Evolutionary conservation across 2,113 vertebrate species (phyloP).

Genomic region (Sylvia atricapilla): DNA sequence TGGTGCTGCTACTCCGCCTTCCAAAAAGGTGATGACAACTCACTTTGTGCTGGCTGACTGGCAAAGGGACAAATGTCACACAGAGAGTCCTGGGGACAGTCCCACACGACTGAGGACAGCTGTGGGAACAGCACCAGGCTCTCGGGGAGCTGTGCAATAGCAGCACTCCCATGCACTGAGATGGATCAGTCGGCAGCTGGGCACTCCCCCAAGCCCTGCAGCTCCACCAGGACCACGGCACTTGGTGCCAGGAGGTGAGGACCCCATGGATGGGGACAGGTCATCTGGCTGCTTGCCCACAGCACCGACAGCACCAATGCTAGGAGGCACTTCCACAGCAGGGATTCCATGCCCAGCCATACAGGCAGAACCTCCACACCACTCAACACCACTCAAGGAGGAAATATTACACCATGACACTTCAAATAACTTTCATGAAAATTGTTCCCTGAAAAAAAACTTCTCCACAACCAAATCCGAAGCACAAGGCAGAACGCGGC

Average conservation of each 20-base stretch:
- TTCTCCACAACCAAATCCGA: background rate
- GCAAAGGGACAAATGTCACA: background rate
- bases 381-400: accelerated
- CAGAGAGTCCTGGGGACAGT: background rate
- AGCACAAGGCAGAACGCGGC: accelerated
- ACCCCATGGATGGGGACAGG: background rate
- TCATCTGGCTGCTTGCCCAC: accelerated
- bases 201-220: background rate
- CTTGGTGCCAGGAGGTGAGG: background rate
- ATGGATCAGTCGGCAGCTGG: accelerated
- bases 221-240: accelerated
- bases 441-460: background rate
- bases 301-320: accelerated
- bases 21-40: background rate
- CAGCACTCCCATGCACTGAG: background rate
- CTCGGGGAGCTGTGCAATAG: background rate
- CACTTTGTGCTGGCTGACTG: background rate
- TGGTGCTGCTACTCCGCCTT: background rate
- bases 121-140: background rate
- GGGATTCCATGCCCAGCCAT: background rate
- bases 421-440: background rate
- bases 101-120: accelerated
- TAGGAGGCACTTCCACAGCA: background rate
- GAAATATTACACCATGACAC: background rate
- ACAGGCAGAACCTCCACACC: background rate